Evolutionary conservation across 1,140 invertebrate genomes (phyloP).

Genomic region (Rhynchophorus ferrugineus): DNA sequence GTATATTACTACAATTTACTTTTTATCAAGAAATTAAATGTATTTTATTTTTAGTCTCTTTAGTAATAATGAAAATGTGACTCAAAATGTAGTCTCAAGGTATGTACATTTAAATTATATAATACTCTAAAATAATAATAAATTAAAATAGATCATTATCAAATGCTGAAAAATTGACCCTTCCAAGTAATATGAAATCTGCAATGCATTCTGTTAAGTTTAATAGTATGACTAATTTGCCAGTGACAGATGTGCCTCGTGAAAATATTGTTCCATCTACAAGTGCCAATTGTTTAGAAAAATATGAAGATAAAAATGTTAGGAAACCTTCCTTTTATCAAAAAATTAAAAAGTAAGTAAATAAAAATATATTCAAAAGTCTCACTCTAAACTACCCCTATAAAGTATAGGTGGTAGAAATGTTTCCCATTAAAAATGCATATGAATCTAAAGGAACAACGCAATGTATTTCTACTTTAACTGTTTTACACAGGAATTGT

Average conservation of each 20-base stretch:
- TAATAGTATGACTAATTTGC: slow-evolving; percentile 20
- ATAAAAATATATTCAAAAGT: background rate
- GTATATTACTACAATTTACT: background rate
- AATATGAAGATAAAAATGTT: slow-evolving; percentile 11
- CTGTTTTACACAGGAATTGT: no score
- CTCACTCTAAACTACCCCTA: background rate
- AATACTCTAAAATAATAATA: no score
- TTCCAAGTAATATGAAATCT: no score
- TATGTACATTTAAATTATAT: no score
- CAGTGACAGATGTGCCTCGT: slow-evolving; percentile 10
- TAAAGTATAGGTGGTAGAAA: no score
- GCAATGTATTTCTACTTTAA: no score
- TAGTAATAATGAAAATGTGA: no score
- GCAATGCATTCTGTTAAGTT: slow-evolving; percentile 24
- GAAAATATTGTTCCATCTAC: slow-evolving; percentile 22
- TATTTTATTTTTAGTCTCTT: slow-evolving; percentile 5
- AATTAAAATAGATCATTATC: no score
- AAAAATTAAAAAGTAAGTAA: slow-evolving; percentile 13
- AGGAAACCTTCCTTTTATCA: slow-evolving; percentile 17
- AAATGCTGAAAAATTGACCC: no score
- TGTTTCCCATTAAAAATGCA: no score
- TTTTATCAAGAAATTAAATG: background rate
- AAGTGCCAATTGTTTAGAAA: slow-evolving; percentile 21
- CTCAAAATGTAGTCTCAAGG: no score
- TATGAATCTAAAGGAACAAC: no score